These are phyloP conservation scores for Sciurus vulgaris DNA, from an alignment of 2,797 vertebrate species.

Conservation along the genomic window DNA sequence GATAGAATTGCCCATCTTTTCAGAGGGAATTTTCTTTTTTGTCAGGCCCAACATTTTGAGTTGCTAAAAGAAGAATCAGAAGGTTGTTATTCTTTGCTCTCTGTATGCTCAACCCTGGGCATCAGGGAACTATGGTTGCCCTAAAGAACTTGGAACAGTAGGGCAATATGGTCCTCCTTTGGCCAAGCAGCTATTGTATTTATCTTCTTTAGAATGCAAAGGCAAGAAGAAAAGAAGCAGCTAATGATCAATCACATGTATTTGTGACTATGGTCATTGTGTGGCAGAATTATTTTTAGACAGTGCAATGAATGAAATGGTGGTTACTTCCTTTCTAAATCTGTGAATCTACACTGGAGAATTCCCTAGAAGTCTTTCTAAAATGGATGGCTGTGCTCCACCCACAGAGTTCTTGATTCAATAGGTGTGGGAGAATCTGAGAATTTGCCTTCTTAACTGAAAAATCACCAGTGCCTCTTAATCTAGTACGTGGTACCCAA, in stretches of 20 bases:
- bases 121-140: not conserved
- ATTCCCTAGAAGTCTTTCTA: too few species aligned
- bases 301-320: not conserved
- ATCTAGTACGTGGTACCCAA: not conserved
- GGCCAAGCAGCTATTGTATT: not conserved
- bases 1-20: not conserved
- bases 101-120: not conserved
- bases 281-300: not conserved
- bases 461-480: not conserved
- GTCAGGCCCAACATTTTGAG: not conserved
- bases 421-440: not conserved
- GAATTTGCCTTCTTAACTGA: not conserved
- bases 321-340: not conserved
- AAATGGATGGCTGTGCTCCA: not conserved
- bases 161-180: not conserved
- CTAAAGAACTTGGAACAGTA: not conserved
- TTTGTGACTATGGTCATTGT: not conserved
- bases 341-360: too few species aligned
- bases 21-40: not conserved
- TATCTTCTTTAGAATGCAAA: not conserved
- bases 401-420: not conserved
- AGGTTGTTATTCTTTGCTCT: not conserved
- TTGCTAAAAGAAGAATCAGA: not conserved
- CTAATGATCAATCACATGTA: not conserved
- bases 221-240: not conserved